phyloP scores from a whole-genome alignment of 1,140 invertebrate genomes.

The Galendromus occidentalis region DNA sequence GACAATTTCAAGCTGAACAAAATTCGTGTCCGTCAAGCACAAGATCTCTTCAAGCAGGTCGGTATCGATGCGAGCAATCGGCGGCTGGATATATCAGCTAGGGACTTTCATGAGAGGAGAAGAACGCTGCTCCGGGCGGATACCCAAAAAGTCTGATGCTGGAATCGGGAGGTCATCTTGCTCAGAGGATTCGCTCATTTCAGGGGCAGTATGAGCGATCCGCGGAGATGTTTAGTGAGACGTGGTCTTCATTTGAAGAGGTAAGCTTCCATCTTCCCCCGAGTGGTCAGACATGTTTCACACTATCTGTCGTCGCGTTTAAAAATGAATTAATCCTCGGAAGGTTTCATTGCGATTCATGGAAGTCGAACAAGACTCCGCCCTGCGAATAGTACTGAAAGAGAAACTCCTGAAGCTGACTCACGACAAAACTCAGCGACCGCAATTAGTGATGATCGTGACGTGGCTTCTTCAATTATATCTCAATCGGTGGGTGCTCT shows the following conservation, averaged over 20 bases:
- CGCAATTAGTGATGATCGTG: conserved; percentile 67
- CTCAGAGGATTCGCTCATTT: too few species aligned
- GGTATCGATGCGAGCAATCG: too few species aligned
- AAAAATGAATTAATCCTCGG: conserved; percentile 41
- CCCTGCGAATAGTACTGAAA: conserved; percentile 62
- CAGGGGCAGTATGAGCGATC: background rate
- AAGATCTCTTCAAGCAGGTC: conserved; percentile 56
- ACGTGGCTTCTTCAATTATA: conserved; percentile 83
- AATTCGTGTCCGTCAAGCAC: conserved; percentile 69
- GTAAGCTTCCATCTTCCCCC: conserved; percentile 2
- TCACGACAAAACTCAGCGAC: background rate
- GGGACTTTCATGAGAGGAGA: too few species aligned
- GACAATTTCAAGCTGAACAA: conserved; percentile 58
- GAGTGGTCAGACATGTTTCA: background rate
- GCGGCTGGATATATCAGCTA: too few species aligned
- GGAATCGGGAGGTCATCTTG: too few species aligned
- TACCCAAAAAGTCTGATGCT: too few species aligned
- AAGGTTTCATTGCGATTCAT: conserved; percentile 82
- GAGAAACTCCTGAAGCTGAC: conserved; percentile 30
- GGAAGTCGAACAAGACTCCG: conserved; percentile 52
- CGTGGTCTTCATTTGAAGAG: conserved; percentile 11
- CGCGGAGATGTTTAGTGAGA: background rate
- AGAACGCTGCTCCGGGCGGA: too few species aligned
- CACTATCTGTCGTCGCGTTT: too few species aligned
- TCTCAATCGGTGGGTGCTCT: conserved; percentile 40